Evolutionary conservation across 1,140 invertebrate species (phyloP).

Genomic region (Drosophila pseudoananassae): DNA sequence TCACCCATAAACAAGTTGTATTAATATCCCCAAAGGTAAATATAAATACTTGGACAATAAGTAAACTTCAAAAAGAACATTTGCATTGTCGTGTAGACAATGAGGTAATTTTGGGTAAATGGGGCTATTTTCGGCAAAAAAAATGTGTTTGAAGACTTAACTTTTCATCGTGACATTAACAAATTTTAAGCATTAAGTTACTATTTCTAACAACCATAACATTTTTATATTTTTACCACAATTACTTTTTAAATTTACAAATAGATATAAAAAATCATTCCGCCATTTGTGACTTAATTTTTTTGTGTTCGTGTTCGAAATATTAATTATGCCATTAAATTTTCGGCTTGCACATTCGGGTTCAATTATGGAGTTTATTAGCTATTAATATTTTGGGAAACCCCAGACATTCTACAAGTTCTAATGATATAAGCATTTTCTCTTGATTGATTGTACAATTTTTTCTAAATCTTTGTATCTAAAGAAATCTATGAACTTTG

Average conservation of each 20-base stretch:
- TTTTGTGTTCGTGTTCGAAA: background rate
- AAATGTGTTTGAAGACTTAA: constrained; percentile 5
- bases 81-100: constrained; percentile 27
- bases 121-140: background rate
- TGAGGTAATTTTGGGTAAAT: constrained; percentile 21
- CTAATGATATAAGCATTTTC: no score
- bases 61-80: constrained; percentile 12
- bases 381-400: constrained; percentile 11
- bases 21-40: constrained; percentile 16
- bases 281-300: background rate
- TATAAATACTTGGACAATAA: constrained; percentile 11
- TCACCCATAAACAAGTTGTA: constrained; percentile 34
- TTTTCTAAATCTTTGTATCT: background rate
- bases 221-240: background rate
- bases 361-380: constrained; percentile 1
- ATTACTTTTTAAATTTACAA: background rate
- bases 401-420: background rate
- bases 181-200: background rate
- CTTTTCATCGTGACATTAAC: constrained; percentile 20
- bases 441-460: background rate
- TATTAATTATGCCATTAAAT: constrained; percentile 14
- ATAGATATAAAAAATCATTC: no score
- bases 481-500: constrained; percentile 24
- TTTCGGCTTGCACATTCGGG: background rate
- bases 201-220: background rate